Evolutionary conservation across 1,140 invertebrate genomes (phyloP), one percentile per base, ranked within the genome.

Genomic region (Bombus affinis): DNA sequence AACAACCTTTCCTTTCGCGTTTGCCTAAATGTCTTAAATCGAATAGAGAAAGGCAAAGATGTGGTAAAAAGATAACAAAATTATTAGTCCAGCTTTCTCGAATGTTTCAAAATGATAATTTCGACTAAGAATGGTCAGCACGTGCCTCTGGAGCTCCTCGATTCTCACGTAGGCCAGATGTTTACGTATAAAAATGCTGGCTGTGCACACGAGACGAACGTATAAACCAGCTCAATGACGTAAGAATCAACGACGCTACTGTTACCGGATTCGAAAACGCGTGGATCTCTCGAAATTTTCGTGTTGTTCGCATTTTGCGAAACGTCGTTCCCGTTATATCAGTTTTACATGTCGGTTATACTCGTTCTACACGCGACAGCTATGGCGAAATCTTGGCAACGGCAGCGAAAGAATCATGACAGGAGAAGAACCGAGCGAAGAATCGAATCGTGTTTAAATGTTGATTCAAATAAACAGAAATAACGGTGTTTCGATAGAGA

Each of bases 351-450:
- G 39, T 62, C 76, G 5, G 22, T 62, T 72, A 37, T 42, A 39
- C 65, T 32, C 13, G 62, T 32, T 53, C 12, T 39, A 12, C 25
- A 0, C 70, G 39, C 39, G 70, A 72, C 68, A 70, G 68, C n/a
- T n/a, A 35, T 42, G 62, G 78, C 59, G 44, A 66, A 74, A 72
- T 66, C 70, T 77, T 79, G 83, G 57, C 59, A 86, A 59, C 65
- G 83, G 57, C 35, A 18, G 47, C 68, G 37, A 89, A 84, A 65
- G 59, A n/a, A 65, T 47, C 68, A 62, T 70, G 25, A 37, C 53
- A 59, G 32, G 44, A 74, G 57, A 53, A 65, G 32, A 57, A 9
- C 12, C 5, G 12, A 37, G 13, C 77, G 32, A 59, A 62, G 25
- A 25, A 44, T 80, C 71, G 57, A 32, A 10, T 77, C 74, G 73